Percentiles rank a stretch among this genome's conserved stretches.
phyloP scores from a whole-genome alignment of 2,113 vertebrate species.

The Megaleporinus macrocephalus region DNA sequence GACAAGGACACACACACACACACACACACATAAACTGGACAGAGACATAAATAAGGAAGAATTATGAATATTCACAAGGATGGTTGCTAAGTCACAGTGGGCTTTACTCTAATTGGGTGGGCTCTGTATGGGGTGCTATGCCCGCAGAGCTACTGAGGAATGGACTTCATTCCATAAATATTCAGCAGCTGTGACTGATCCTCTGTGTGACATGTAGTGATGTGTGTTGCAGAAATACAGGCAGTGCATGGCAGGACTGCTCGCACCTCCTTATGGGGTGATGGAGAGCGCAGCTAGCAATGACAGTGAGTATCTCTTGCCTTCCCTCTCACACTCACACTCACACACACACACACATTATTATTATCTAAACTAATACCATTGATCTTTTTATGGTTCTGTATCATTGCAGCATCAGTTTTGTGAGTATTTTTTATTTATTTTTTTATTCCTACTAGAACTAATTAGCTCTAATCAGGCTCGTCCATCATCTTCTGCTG shows the following conservation, averaged over 20 bases:
- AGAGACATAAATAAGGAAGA: slow-evolving; percentile 5
- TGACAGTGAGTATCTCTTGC: slow-evolving; percentile 90
- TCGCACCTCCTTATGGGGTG: slow-evolving; percentile 97
- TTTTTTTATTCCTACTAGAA: no score
- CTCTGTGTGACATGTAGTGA: background rate
- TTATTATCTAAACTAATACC: no score
- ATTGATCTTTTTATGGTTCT: no score
- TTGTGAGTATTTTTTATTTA: no score
- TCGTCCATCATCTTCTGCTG: no score
- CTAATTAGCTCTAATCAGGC: no score
- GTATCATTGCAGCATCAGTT: no score
- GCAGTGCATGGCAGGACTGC: slow-evolving; percentile 94
- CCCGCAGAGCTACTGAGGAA: no score
- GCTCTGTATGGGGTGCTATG: background rate
- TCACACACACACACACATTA: background rate
- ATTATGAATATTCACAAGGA: slow-evolving; percentile 25
- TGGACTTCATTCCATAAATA: background rate
- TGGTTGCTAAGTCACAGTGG: slow-evolving; percentile 5
- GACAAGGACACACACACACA: background rate
- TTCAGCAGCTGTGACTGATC: background rate
- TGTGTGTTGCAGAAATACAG: slow-evolving; percentile 90
- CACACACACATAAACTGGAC: background rate
- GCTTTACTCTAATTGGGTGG: slow-evolving; percentile 7
- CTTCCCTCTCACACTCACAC: background rate
- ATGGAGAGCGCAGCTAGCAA: slow-evolving; percentile 97